Percentiles rank a stretch among this genome's conserved stretches.
Conservation (phyloP, 1,140 invertebrate genomes). For the Episyrphus balteatus region DNA sequence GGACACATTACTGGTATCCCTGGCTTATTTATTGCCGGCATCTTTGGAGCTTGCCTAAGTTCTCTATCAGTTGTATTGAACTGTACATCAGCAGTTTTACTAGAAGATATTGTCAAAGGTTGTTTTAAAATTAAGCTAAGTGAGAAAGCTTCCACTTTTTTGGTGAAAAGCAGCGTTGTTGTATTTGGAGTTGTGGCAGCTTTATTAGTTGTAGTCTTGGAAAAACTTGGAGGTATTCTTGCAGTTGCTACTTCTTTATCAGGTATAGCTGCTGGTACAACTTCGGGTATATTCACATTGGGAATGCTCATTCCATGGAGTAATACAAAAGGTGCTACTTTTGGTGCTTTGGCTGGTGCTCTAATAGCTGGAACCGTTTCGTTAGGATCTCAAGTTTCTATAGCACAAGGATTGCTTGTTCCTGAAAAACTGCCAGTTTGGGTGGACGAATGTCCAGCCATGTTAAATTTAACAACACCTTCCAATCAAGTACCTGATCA, state of each 20-base stretch:
- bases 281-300: conserved; percentile 74
- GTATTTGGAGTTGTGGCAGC: conserved; percentile 52
- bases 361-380: conserved; percentile 45
- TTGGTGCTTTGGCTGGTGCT: conserved; percentile 45
- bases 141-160: conserved; percentile 47
- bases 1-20: conserved; percentile 56
- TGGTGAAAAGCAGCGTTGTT: conserved; percentile 55
- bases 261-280: conserved; percentile 71
- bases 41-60: conserved; percentile 64
- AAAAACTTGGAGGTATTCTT: conserved; percentile 59
- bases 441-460: conserved; percentile 28
- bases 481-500: conserved; percentile 34
- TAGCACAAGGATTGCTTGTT: conserved; percentile 34
- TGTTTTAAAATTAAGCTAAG: conserved; percentile 48
- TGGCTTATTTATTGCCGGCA: conserved; percentile 66
- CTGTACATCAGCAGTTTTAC: conserved; percentile 64
- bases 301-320: conserved; percentile 78
- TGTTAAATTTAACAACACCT: conserved; percentile 17
- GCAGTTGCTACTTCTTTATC: conserved; percentile 68
- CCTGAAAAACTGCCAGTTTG: conserved; percentile 37
- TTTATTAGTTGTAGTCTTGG: conserved; percentile 55
- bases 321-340: conserved; percentile 52
- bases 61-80: conserved; percentile 74
- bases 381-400: conserved; percentile 42
- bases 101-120: conserved; percentile 71